phyloP scores from a whole-genome alignment of 2,888 invertebrate species.

The Cerceris rybyensis region DNA sequence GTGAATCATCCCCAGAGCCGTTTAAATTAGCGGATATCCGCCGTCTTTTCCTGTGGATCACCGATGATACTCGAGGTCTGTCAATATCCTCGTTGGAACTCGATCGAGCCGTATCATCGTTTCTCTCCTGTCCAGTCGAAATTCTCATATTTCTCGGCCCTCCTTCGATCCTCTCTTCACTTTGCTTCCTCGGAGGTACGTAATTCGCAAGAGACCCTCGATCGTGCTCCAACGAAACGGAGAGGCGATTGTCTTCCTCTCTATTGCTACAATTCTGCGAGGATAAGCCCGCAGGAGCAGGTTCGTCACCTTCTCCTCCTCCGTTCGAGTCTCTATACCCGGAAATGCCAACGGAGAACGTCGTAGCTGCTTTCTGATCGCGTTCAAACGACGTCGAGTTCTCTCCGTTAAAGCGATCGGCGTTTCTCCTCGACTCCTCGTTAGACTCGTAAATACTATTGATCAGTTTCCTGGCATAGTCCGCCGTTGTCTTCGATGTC shows the following conservation, averaged over 20 bases:
- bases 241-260: no score
- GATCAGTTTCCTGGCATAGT: constrained; percentile 1
- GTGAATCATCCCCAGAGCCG: not conserved
- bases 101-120: not conserved
- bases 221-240: no score
- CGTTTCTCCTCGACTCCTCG: not conserved
- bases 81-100: not conserved
- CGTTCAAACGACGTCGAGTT: not conserved
- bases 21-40: not conserved
- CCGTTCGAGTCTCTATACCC: not conserved
- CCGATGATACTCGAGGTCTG: not conserved
- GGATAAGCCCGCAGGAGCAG: not conserved
- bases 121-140: not conserved
- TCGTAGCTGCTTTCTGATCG: not conserved
- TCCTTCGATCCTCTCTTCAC: no score
- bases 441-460: not conserved
- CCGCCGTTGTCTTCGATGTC: not conserved
- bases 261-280: not conserved
- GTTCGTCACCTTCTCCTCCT: not conserved
- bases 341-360: not conserved
- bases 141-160: no score
- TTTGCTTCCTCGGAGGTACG: no score
- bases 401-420: not conserved
- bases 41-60: constrained; percentile 1
- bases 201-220: no score